Evolutionary conservation across 1,140 invertebrate genomes (phyloP), one percentile per base, ranked within the genome.

Genomic region (Listronotus bonariensis): DNA sequence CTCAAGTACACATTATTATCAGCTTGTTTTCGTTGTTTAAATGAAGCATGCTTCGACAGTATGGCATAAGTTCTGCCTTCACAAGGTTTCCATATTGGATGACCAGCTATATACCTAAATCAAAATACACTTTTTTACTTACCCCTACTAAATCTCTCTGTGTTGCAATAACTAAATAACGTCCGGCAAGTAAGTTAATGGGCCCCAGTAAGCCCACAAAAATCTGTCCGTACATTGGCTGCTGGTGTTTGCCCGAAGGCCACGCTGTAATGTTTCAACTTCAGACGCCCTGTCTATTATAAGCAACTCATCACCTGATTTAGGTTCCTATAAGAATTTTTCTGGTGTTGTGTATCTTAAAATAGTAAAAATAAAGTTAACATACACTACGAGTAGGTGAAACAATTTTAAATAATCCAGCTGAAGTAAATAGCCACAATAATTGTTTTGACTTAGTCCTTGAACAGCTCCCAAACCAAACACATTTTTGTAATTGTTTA

Each of bases 181-280:
- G 85, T 55, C 95, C 95, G 65, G 92, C 89, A 36, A 98, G 81
- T 0, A 98, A 81, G 62, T 87, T 86, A 51, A 98, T 90, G 40
- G 89, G 89, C 12, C 96, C 96, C 15, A 98, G 78, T 49, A 99
- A 86, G n/a, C 3, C 96, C 96, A 84, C 89, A 95, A 66, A 98
- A 92, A 65, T 87, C 85, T 65, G 87, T 86, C 60, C 86, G 85
- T 58, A 83, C 84, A 41, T 84, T 86, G 38, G 83, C 83, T 18
- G 84, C 77, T 59, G 86, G 85, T 69, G 89, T 87, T 73, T 86
- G 82, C 66, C 81, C 82, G 49, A 80, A 74, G n/a, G 65, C 85
- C 83, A 61, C 85, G 80, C 77, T 89, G 84, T n/a, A 91, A 78
- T 62, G 80, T 79, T 42, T 89, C 84, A 73, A 87, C 85, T 74